phyloP scores from a whole-genome alignment of 2,888 invertebrate species.

The Tanypteryx hageni region DNA sequence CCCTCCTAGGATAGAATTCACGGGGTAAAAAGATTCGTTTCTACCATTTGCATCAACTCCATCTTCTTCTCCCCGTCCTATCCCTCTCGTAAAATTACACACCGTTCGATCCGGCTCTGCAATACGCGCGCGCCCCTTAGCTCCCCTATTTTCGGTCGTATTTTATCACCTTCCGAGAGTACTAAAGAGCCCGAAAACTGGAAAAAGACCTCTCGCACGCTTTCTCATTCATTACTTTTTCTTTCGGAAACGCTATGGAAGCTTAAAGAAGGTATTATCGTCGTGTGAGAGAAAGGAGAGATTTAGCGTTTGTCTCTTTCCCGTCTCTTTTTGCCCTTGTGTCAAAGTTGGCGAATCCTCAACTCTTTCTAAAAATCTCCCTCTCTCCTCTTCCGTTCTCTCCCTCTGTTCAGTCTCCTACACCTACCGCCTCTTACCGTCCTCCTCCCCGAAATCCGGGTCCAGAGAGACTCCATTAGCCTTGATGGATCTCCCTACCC shows the following conservation, averaged over 20 bases:
- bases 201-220: not conserved
- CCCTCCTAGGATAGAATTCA: no score
- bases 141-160: not conserved
- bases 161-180: not conserved
- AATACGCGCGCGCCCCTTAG: not conserved
- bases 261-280: no score
- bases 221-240: not conserved
- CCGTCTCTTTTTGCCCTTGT: not conserved
- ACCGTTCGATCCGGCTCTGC: not conserved
- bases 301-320: not conserved
- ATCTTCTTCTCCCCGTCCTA: not conserved
- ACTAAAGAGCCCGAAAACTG: no score
- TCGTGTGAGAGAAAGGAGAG: no score
- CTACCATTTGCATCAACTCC: not conserved
- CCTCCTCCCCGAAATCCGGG: constrained; percentile 34
- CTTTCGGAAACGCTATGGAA: no score
- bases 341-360: constrained; percentile 56
- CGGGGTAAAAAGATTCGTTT: no score
- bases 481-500: constrained; percentile 45
- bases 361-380: not conserved
- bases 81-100: not conserved
- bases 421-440: not conserved
- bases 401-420: not conserved
- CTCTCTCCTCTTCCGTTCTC: not conserved
- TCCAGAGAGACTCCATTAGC: constrained; percentile 60